Evolutionary conservation across 2,113 vertebrate species (phyloP).

Genomic region (Mesitornis unicolor): DNA sequence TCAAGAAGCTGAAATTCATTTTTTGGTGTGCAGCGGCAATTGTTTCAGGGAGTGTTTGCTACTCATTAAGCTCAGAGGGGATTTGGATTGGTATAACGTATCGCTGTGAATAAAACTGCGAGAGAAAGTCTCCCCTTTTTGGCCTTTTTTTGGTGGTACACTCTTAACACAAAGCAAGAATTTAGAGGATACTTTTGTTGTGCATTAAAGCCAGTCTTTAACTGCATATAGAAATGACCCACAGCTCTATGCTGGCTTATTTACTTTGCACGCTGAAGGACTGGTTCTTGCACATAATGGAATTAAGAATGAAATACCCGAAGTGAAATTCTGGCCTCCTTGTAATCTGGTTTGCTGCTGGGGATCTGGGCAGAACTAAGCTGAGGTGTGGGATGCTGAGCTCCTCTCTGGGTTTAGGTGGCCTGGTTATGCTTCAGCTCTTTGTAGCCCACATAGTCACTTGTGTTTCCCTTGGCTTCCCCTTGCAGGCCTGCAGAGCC

Average conservation of each 20-base stretch:
- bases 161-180: neutral
- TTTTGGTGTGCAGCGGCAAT: neutral
- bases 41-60: neutral
- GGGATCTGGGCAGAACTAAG: neutral
- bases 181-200: neutral
- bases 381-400: fast-evolving
- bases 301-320: neutral
- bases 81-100: neutral
- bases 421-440: neutral
- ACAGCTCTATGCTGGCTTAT: neutral
- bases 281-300: neutral
- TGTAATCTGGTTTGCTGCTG: neutral
- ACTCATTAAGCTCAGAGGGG: neutral
- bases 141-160: neutral
- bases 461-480: neutral
- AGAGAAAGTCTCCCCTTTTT: neutral
- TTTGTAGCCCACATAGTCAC: neutral
- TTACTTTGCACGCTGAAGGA: neutral
- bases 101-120: neutral
- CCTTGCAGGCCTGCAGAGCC: neutral
- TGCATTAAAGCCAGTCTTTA: neutral
- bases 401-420: neutral
- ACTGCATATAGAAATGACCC: neutral
- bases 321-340: neutral
- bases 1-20: neutral